phyloP scores from a whole-genome alignment of 2,888 invertebrate genomes.

The Bedellia somnulentella region DNA sequence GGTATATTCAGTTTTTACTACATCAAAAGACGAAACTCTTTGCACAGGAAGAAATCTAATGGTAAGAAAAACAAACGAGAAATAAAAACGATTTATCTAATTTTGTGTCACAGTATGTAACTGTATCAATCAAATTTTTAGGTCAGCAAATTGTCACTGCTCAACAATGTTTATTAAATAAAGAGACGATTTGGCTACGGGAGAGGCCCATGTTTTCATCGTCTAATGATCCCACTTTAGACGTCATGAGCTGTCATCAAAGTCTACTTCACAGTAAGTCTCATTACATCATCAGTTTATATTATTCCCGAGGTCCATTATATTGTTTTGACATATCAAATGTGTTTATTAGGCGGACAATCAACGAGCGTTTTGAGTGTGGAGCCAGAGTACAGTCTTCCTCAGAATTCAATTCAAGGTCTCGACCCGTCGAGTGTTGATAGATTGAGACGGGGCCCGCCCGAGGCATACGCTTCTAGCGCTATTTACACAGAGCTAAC shows the following conservation, averaged over 20 bases:
- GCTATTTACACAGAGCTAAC: slow-evolving; percentile 59
- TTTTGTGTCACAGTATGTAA: not conserved
- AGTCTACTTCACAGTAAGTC: slow-evolving; percentile 45
- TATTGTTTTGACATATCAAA: too few species aligned
- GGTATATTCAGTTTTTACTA: slow-evolving; percentile 46
- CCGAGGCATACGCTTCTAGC: slow-evolving; percentile 51
- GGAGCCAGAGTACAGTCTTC: slow-evolving; percentile 50
- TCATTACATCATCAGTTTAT: slow-evolving; percentile 5
- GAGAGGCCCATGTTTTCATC: slow-evolving; percentile 45
- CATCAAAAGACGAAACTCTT: slow-evolving; percentile 36
- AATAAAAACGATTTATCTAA: not conserved
- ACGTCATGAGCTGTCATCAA: slow-evolving; percentile 46
- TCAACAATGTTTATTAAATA: slow-evolving; percentile 53
- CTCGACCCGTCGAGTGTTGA: slow-evolving; percentile 46
- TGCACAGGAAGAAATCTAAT: slow-evolving; percentile 45
- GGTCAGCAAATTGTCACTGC: slow-evolving; percentile 55
- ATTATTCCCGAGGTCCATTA: too few species aligned
- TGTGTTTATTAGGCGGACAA: slow-evolving; percentile 42
- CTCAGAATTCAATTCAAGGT: slow-evolving; percentile 51
- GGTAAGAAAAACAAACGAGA: slow-evolving; percentile 21
- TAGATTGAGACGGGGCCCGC: slow-evolving; percentile 41
- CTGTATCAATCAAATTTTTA: too few species aligned
- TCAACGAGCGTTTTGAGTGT: slow-evolving; percentile 45
- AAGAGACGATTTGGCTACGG: slow-evolving; percentile 53
- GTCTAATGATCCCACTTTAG: slow-evolving; percentile 32